phyloP scores from a whole-genome alignment of 2,888 invertebrate genomes.

The Caenorhabditis sp. region DNA sequence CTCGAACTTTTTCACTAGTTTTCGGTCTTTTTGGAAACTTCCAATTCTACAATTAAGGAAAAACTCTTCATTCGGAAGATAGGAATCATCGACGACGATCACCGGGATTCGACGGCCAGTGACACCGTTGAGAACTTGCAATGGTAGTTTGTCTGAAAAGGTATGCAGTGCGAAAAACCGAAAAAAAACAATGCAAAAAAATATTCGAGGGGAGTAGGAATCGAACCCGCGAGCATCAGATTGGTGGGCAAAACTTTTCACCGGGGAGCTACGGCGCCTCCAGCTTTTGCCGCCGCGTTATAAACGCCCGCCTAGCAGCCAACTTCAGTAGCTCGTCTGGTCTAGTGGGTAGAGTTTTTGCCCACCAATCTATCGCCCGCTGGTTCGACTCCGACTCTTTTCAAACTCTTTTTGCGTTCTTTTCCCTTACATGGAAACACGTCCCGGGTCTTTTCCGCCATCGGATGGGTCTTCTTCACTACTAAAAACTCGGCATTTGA shows the following conservation, averaged over 20 bases:
- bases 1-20: constrained; percentile 29
- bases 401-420: not conserved
- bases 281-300: not conserved
- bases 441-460: constrained; percentile 59
- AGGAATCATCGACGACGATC: constrained; percentile 73
- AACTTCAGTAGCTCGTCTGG: not conserved
- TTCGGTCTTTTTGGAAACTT: constrained; percentile 43
- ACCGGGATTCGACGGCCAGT: constrained; percentile 76
- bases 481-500: constrained; percentile 75
- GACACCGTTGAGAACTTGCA: constrained; percentile 76
- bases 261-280: not conserved
- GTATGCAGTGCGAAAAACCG: no score
- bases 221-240: not conserved
- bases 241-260: not conserved
- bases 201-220: not conserved
- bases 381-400: not conserved
- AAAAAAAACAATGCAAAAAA: not conserved
- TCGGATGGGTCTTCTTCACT: constrained; percentile 72
- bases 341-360: not conserved
- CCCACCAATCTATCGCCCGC: not conserved
- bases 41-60: constrained; percentile 55
- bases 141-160: constrained; percentile 65
- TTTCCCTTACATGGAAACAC: constrained; percentile 60
- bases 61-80: constrained; percentile 49
- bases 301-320: not conserved